These are phyloP conservation scores for Hyperoplus immaculatus DNA, from an alignment of 2,797 vertebrate genomes.

Conservation along the genomic window DNA sequence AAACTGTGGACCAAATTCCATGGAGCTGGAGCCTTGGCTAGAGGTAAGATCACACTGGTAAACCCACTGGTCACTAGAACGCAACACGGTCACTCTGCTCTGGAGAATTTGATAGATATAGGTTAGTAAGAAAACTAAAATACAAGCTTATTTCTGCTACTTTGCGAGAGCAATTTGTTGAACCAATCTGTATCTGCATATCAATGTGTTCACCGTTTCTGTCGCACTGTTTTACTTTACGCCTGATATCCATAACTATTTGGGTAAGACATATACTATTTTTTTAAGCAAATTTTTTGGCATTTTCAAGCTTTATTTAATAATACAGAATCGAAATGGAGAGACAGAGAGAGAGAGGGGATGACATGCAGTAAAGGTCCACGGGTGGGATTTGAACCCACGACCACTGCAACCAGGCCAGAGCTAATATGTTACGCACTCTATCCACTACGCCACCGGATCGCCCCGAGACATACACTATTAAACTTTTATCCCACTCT, in stretches of 20 bases:
- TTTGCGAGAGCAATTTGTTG: neutral
- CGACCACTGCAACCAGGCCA: too few species aligned
- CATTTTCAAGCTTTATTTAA: too few species aligned
- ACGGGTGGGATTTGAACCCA: too few species aligned
- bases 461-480: too few species aligned
- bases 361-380: too few species aligned
- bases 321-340: too few species aligned
- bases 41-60: conserved; percentile 70
- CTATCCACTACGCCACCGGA: too few species aligned
- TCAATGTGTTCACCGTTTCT: neutral
- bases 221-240: neutral
- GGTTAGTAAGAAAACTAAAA: neutral
- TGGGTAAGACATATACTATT: too few species aligned
- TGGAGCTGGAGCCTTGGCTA: conserved; percentile 76
- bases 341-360: too few species aligned
- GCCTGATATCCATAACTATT: neutral
- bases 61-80: conserved; percentile 26
- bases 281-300: too few species aligned
- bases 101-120: neutral
- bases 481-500: too few species aligned
- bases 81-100: neutral
- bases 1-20: conserved; percentile 84
- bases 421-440: too few species aligned
- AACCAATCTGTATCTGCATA: neutral
- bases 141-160: neutral